phyloP scores from a whole-genome alignment of 2,797 vertebrate genomes.

The Darevskia nairensis region DNA sequence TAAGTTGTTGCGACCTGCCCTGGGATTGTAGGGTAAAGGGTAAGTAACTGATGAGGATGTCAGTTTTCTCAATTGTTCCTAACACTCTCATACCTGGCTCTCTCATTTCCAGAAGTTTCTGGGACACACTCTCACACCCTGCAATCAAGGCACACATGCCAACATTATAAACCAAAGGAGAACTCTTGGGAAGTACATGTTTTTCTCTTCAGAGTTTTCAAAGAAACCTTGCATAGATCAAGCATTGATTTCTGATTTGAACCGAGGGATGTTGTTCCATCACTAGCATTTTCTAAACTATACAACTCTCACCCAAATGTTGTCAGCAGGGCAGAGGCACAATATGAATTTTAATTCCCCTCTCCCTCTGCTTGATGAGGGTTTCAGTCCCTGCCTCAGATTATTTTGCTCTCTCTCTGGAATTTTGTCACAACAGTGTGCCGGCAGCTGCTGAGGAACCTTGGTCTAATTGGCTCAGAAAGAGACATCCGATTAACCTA shows the following conservation, averaged over 20 bases:
- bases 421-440: neutral
- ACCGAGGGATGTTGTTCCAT: neutral
- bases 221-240: neutral
- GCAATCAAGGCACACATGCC: neutral
- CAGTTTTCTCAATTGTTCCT: neutral
- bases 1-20: too few relatives aligned
- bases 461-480: neutral
- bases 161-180: neutral
- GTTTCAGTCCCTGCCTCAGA: neutral
- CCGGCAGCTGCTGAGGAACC: neutral
- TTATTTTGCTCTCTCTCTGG: neutral
- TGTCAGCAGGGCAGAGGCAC: neutral
- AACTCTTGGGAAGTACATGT: neutral
- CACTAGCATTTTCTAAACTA: neutral
- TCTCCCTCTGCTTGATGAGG: neutral
- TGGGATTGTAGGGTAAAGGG: too few relatives aligned
- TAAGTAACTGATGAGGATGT: too few relatives aligned
- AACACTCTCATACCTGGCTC: neutral
- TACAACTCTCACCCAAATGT: neutral
- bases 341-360: neutral
- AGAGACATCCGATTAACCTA: constrained; percentile 12
- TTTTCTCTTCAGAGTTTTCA: neutral
- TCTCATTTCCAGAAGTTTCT: neutral
- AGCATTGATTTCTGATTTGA: neutral
- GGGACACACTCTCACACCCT: neutral